Conservation (phyloP, 2,113 vertebrate genomes). For the Esox niger region DNA sequence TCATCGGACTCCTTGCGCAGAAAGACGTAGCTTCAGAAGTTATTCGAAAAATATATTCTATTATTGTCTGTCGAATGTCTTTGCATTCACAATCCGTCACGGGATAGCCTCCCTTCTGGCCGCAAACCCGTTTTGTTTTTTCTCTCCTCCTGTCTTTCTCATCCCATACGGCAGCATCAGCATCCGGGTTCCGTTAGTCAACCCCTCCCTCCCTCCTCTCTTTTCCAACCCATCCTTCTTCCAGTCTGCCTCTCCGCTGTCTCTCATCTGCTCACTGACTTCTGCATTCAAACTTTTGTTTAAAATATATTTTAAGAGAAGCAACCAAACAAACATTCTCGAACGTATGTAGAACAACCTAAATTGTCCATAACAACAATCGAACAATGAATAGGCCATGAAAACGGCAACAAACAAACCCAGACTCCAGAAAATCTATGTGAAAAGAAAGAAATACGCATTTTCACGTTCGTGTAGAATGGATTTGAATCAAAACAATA, state of each 20-base stretch:
- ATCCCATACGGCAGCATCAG: conserved; percentile 72
- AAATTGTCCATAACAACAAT: too few relatives aligned
- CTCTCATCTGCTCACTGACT: not conserved
- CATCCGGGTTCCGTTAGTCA: conserved; percentile 72
- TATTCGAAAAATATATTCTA: conserved; percentile 3
- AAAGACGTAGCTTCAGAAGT: not conserved
- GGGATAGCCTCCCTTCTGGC: conserved; percentile 27
- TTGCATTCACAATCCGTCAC: conserved; percentile 15
- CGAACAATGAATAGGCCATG: too few relatives aligned
- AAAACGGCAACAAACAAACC: too few relatives aligned
- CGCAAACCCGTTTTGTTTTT: conserved; percentile 16
- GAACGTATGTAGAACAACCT: too few relatives aligned
- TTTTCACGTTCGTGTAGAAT: not conserved
- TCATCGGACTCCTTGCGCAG: conserved; percentile 1
- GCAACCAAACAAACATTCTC: too few relatives aligned
- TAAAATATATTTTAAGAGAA: too few relatives aligned
- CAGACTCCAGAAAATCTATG: too few relatives aligned
- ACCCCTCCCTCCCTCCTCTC: conserved; percentile 28
- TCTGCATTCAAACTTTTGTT: not conserved
- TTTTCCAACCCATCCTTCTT: conserved; percentile 4
- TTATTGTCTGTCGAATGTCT: not conserved
- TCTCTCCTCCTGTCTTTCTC: conserved; percentile 36
- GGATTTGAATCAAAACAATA: too few relatives aligned
- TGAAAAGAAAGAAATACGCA: too few relatives aligned
- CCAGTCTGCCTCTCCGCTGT: not conserved